Evolutionary conservation across 2,888 invertebrate genomes (phyloP).

Genomic region (Tuberolachnus salignus): DNA sequence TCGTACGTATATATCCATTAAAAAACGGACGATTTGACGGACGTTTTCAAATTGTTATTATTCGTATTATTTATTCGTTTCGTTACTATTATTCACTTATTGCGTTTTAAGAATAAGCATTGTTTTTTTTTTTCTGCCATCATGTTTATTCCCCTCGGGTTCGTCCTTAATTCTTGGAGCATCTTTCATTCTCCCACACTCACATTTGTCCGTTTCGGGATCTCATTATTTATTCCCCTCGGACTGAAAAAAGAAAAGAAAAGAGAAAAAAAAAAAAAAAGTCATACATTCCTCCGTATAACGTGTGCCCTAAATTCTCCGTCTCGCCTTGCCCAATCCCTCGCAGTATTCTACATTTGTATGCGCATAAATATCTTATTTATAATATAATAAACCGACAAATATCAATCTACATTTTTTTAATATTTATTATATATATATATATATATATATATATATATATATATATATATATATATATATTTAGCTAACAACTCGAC

Average conservation of each 20-base stretch:
- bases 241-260: constrained; percentile 29
- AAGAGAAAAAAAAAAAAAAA: no score
- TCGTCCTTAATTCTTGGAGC: not conserved
- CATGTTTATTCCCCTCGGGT: not conserved
- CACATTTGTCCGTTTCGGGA: constrained; percentile 7
- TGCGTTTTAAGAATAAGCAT: not conserved
- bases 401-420: not conserved
- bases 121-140: not conserved
- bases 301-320: not conserved
- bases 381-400: not conserved
- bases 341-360: no score
- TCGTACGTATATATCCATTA: no score
- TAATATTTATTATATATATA: not conserved
- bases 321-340: not conserved
- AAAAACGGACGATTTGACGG: not conserved
- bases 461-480: no score
- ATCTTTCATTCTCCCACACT: constrained; percentile 26
- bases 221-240: constrained; percentile 33
- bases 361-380: not conserved
- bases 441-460: no score
- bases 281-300: not conserved
- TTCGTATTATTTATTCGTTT: constrained; percentile 1
- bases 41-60: not conserved
- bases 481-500: no score
- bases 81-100: not conserved